These are phyloP conservation scores for Acipenser transmontanus DNA, from an alignment of 2,797 vertebrate species.

Conservation along the genomic window DNA sequence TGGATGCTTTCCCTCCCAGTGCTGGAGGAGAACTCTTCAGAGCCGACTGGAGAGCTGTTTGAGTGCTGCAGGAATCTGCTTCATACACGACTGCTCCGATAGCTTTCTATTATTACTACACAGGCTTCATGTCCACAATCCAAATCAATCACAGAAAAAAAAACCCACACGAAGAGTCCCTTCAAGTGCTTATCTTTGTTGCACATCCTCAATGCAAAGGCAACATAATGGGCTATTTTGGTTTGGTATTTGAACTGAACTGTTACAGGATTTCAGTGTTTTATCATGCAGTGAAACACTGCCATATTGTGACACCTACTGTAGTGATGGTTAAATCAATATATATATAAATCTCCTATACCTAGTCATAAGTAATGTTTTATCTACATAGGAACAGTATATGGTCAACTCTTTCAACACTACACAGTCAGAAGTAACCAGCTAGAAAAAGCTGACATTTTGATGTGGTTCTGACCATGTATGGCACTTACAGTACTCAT, in stretches of 20 bases:
- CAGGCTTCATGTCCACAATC: constrained; percentile 57
- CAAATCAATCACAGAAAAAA: constrained; percentile 64
- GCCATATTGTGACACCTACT: constrained; percentile 12
- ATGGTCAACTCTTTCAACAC: no score
- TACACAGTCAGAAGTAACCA: no score
- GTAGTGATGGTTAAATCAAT: no score
- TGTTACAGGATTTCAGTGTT: constrained; percentile 26
- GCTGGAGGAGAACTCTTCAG: constrained; percentile 31
- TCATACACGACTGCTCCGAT: constrained; percentile 63
- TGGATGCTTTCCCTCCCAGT: constrained; percentile 43
- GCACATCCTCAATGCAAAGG: constrained; percentile 40
- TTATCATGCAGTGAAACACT: constrained; percentile 25
- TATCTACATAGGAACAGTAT: no score
- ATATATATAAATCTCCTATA: no score
- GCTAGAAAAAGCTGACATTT: no score
- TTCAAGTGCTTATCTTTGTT: constrained; percentile 43
- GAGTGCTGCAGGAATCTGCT: constrained; percentile 63
- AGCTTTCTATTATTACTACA: constrained; percentile 76
- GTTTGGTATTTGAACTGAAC: no score
- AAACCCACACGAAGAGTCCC: constrained; percentile 35
- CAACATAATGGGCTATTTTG: constrained; percentile 40
- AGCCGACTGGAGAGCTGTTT: constrained; percentile 53
- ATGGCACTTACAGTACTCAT: no score
- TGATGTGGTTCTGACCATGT: no score
- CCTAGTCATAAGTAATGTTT: no score